Base-by-base conservation (phyloP, 2,113 vertebrate genomes). In the Sigmodon hispidus region DNA sequence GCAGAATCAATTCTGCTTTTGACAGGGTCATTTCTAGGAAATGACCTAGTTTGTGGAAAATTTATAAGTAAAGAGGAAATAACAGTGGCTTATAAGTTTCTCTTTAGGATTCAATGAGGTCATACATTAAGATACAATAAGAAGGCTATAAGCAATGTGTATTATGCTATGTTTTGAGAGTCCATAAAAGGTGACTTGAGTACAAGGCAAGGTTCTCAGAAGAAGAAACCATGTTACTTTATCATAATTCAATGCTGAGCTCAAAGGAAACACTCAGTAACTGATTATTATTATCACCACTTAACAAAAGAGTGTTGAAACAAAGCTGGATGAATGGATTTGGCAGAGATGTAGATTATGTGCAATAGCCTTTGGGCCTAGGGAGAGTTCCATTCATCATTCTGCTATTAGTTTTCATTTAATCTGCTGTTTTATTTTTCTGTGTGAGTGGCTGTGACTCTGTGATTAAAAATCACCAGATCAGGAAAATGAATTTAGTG, bases 381-480 rank as follows among this genome's bases (percentile, higher is more conserved):
- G n/a, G 65, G 90, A 92, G 85, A 92, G 92, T 89, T 87, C 59
- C 81, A 96, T 97, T 96, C 59, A 94, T 96, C 92, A 95, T 96
- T 90, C 85, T 96, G 73, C 77, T 96, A 92, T 96, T 97, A 93
- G 94, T 84, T 94, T 87, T 75, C 59, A 90, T 96, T 96, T 98
- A 96, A 97, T 96, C 76, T 96, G 17, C 76, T 93, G 52, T 90
- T 97, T 97, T 97, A 92, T 94, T 97, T 96, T 98, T 95, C 95
- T 90, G 40, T 95, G 75, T 93, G 89, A 97, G n/a, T 94, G 59
- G 59, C 80, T 96, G 22, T 93, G 85, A 96, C 72, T 96, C 61
- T 93, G 69, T 93, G 90, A 96, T 96, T 98, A 97, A 97, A 98
- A 97, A 83, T 94, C 80, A 77, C 80, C 92, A 90, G 85, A 93